Base-by-base conservation (phyloP, 2,797 vertebrate species). In the Oryzias dopingdopingensis region DNA sequence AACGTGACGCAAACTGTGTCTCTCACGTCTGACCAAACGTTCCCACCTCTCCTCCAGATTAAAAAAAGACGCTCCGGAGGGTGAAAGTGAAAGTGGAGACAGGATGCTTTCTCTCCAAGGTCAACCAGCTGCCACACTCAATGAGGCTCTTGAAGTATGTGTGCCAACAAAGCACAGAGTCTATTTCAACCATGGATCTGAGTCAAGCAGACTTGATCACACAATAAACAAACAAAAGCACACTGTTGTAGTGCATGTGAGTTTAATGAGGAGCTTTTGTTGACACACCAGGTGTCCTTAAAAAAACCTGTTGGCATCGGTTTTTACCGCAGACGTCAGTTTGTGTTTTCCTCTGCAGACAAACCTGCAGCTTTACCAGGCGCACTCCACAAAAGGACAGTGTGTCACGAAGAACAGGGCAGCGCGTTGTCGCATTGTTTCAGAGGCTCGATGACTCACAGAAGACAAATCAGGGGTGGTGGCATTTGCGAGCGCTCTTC, bases 381-480 rank as follows among this genome's bases (percentile, higher is more conserved):
- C 74, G 76, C 62, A 72, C 62, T 71, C 62, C 18, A 52, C 32
- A 70, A 83, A 80, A 84, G 82, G 82, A 82, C 82, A 75, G 71
- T 62, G 72, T 83, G 82, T 78, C 82, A 80, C 14, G 44, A 58
- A 67, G 71, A 75, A 59, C 54, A 49, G 2, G 72, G 66, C 70
- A 26, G 71, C 80, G 67, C 47, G 56, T 64, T 76, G 77, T 74
- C 54, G 79, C 83, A 83, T 86, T 85, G 85, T 85, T 84, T 81
- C 26, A 76, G 67, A 84, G 70, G 59, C 68, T 66, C 77, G 74
- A 77, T 87, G 87, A 87, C 71, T 89, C 85, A 87, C 29, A 15
- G 74, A 65, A 65, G 76, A 79, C 60, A 59, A 81, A 83, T 72
- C 62, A 42, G 71, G 67, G 65, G 49, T 70, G 76, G 72, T 80